Percentiles rank a stretch among this genome's conserved stretches.
Conservation (phyloP, 2,113 vertebrate genomes). For the Macaca nemestrina region DNA sequence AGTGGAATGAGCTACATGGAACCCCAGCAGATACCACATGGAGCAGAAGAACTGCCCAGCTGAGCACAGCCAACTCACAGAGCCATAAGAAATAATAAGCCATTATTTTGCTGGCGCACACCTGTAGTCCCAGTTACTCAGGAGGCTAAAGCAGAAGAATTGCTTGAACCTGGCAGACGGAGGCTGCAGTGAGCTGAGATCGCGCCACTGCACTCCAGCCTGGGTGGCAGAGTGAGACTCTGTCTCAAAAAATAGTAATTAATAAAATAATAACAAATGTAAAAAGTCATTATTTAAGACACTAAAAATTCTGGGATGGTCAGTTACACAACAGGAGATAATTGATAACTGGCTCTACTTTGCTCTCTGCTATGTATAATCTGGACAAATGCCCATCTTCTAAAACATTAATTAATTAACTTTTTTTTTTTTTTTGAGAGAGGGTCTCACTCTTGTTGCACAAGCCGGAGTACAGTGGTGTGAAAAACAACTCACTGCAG, state of each 20-base stretch:
- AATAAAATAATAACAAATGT: too few species aligned
- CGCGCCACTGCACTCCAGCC: too few species aligned
- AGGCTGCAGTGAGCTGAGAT: too few species aligned
- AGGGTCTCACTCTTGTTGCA: neutral
- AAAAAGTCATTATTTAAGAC: neutral
- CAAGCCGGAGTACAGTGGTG: too few species aligned
- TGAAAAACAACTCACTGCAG: too few species aligned
- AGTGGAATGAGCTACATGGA: neutral
- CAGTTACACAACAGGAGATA: neutral
- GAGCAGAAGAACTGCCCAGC: neutral
- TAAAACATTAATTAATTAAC: neutral
- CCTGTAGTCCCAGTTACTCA: too few species aligned
- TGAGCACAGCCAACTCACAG: neutral
- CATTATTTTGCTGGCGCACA: neutral
- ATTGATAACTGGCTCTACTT: neutral
- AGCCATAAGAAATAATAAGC: neutral
- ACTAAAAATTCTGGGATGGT: neutral
- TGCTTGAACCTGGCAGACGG: too few species aligned
- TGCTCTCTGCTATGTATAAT: neutral
- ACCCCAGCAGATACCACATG: neutral
- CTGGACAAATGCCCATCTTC: neutral
- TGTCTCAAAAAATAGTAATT: too few species aligned
- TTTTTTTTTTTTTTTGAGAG: neutral
- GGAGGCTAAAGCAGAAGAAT: too few species aligned
- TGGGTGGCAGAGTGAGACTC: too few species aligned